Conservation (phyloP, 2,797 vertebrate species). For the Melanitta fusca region DNA sequence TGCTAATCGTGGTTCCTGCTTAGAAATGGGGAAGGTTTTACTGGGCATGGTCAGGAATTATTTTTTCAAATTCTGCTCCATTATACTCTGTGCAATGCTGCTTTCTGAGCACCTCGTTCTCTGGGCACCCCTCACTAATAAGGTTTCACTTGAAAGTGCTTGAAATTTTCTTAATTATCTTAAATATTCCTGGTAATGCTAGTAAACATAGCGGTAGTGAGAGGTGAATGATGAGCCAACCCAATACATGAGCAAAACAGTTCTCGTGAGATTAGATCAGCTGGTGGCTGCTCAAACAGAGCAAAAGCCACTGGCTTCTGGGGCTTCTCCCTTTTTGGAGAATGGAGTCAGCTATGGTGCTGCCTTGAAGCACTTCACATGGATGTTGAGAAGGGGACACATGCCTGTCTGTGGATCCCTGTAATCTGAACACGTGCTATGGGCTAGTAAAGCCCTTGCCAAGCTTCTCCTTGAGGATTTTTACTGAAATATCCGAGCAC, state of each 20-base stretch:
- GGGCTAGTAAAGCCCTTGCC: background rate
- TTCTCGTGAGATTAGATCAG: background rate
- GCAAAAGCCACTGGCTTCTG: background rate
- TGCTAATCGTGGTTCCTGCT: background rate
- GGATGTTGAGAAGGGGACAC: background rate
- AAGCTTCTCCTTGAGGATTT: background rate
- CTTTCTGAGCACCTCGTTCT: background rate
- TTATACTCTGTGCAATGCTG: background rate
- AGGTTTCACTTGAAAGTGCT: background rate
- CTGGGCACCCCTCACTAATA: background rate
- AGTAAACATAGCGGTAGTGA: background rate
- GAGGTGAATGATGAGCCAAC: background rate
- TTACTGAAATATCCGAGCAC: conserved; percentile 52
- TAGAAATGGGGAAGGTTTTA: background rate
- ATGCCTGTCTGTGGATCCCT: background rate
- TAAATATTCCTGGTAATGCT: background rate
- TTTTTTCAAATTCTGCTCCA: background rate
- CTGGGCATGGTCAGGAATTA: background rate
- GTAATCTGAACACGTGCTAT: background rate
- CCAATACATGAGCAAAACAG: background rate
- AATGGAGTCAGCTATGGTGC: background rate
- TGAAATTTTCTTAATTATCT: background rate
- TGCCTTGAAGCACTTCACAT: background rate
- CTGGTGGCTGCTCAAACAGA: background rate
- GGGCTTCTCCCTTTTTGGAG: background rate